A percentile compares a stretch with the other conserved stretches of the same genome.
phyloP scores from a whole-genome alignment of 1,140 invertebrate genomes.

The Nymphalis io region DNA sequence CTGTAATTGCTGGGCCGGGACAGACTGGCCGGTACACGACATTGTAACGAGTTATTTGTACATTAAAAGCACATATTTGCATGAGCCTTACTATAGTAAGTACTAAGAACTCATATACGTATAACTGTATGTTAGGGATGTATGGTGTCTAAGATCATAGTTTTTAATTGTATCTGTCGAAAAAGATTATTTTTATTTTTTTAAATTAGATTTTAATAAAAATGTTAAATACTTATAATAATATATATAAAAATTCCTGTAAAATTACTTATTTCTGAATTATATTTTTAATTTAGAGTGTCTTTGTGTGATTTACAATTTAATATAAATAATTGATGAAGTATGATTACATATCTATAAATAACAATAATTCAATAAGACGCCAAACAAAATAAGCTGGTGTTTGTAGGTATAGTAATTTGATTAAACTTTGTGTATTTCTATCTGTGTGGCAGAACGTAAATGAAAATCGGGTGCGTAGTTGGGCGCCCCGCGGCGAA shows the following conservation, averaged over 20 bases:
- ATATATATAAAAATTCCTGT: no score
- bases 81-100: constrained; percentile 18
- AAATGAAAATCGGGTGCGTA: constrained; percentile 47
- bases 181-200: no score
- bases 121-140: neutral
- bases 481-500: constrained; percentile 57
- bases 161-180: no score
- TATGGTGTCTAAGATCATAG: no score
- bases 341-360: neutral
- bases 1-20: constrained; percentile 68
- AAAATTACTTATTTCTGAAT: no score
- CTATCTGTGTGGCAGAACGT: constrained; percentile 56
- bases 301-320: no score
- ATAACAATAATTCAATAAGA: neutral
- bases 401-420: neutral
- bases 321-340: neutral
- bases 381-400: neutral
- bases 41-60: constrained; percentile 66
- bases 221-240: no score
- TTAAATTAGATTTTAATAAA: no score
- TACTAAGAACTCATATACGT: neutral
- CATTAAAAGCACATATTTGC: constrained; percentile 50
- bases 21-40: constrained; percentile 55
- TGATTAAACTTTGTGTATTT: constrained; percentile 7
- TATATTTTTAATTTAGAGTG: no score